Evolutionary conservation across 2,797 vertebrate species (phyloP).

Genomic region (Acanthis flammea): DNA sequence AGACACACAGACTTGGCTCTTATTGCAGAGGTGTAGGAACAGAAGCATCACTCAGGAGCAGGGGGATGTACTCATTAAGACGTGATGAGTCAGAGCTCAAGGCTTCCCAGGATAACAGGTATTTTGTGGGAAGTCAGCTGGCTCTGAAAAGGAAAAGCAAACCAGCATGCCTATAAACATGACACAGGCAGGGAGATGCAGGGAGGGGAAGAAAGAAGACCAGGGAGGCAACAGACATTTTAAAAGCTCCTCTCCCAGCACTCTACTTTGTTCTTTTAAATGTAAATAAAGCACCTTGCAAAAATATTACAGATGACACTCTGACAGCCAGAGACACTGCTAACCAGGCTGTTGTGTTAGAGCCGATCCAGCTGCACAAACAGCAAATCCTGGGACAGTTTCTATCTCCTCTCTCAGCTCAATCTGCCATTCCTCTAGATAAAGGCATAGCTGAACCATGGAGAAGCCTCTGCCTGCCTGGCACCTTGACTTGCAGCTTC

Average conservation of each 20-base stretch:
- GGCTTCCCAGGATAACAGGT: background rate
- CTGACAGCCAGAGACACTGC: background rate
- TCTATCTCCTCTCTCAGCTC: background rate
- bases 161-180: background rate
- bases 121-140: background rate
- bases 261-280: background rate
- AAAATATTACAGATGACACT: background rate
- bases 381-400: background rate
- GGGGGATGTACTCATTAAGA: background rate
- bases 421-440: background rate
- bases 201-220: background rate
- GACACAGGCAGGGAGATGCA: background rate
- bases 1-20: background rate
- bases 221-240: background rate
- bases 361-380: background rate
- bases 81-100: background rate
- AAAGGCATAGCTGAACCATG: background rate
- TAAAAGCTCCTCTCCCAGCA: background rate
- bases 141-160: background rate
- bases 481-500: rapidly evolving
- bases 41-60: background rate
- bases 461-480: background rate
- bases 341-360: background rate
- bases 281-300: background rate
- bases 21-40: background rate